These are phyloP conservation scores for Pheosia tremula DNA, from an alignment of 2,888 invertebrate species.

Conservation along the genomic window DNA sequence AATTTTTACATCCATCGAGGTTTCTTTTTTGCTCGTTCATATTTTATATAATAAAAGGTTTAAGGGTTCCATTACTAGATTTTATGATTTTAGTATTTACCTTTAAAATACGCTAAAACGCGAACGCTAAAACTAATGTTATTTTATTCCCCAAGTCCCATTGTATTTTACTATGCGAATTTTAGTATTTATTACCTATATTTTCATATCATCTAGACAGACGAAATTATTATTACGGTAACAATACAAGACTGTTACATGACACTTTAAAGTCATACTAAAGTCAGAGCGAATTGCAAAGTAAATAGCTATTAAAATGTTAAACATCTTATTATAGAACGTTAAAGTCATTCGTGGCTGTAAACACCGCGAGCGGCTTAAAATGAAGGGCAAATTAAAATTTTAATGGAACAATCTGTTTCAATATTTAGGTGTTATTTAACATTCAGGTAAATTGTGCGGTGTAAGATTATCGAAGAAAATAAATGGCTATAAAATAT, in stretches of 20 bases:
- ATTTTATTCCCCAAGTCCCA: background rate
- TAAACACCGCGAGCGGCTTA: background rate
- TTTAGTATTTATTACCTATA: background rate
- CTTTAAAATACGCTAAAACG: no score
- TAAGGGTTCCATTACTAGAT: no score
- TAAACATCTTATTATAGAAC: background rate
- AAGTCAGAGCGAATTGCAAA: background rate
- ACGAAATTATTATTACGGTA: background rate
- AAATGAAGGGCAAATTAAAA: background rate
- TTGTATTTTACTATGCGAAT: no score
- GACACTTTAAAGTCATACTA: background rate
- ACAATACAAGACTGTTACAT: background rate
- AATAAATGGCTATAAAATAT: no score
- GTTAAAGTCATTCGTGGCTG: background rate
- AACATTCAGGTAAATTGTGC: no score
- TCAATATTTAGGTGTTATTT: background rate
- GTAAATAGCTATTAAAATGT: background rate
- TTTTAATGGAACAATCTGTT: background rate
- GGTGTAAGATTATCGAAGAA: no score
- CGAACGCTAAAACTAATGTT: slow-evolving; percentile 9
- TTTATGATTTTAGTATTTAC: no score
- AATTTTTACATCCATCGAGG: slow-evolving; percentile 15
- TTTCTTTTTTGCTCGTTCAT: no score
- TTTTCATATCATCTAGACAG: no score
- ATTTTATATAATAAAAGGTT: no score